Evolutionary conservation across 2,113 vertebrate genomes (phyloP).

Genomic region (Hemichromis elongatus): DNA sequence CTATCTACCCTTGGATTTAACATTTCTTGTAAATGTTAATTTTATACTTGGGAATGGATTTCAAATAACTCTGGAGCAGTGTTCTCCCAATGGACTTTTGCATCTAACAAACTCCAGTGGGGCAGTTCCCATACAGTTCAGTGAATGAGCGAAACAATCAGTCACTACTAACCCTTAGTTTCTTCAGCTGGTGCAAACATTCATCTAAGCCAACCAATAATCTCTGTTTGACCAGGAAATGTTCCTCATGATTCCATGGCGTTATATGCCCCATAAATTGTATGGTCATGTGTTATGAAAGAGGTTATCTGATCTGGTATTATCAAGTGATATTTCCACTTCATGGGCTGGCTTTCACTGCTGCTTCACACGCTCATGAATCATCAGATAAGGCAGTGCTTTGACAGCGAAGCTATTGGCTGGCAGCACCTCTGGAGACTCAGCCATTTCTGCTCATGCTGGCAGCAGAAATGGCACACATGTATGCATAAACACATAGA

Average conservation of each 20-base stretch:
- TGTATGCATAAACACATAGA: neutral
- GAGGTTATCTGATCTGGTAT: constrained; percentile 29
- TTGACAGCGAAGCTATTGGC: constrained; percentile 43
- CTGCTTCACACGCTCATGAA: constrained; percentile 32
- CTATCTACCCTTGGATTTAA: neutral
- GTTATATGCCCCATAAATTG: constrained; percentile 38
- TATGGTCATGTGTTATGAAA: constrained; percentile 41
- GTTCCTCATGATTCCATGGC: neutral
- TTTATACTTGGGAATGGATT: neutral
- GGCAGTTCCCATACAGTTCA: neutral
- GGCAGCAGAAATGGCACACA: neutral
- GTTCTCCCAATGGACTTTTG: neutral
- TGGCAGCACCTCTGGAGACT: constrained; percentile 17
- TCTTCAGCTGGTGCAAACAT: neutral
- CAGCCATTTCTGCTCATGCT: neutral
- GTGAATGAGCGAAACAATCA: neutral
- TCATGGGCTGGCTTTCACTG: constrained; percentile 11
- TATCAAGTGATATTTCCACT: constrained; percentile 47
- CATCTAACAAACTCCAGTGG: neutral
- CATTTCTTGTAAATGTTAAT: neutral
- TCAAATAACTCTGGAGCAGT: neutral
- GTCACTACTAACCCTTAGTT: neutral
- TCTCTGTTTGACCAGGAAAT: constrained; percentile 13
- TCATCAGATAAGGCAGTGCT: constrained; percentile 50
- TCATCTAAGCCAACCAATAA: neutral